A percentile compares a stretch with the other conserved stretches of the same genome.
phyloP scores from a whole-genome alignment of 2,888 invertebrate genomes.

The Eilema griseolum region DNA sequence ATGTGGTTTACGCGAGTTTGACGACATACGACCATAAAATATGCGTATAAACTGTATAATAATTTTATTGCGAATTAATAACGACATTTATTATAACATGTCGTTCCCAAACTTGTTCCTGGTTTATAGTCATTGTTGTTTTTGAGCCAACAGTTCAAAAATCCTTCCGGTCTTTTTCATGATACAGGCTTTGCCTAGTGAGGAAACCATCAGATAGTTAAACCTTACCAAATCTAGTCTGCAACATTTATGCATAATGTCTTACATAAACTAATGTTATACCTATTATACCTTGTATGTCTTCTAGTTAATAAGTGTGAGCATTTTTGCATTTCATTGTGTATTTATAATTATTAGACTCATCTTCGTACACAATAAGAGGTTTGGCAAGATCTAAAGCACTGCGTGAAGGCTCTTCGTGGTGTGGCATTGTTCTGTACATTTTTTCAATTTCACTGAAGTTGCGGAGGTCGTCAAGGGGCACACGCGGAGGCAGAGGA shows the following conservation, averaged over 20 bases:
- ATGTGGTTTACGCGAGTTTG: constrained; percentile 61
- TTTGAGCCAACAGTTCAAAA: constrained; percentile 23
- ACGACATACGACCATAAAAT: constrained; percentile 66
- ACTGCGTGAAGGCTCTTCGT: constrained; percentile 69
- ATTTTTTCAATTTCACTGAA: constrained; percentile 86
- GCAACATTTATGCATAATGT: no score
- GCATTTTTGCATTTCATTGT: no score
- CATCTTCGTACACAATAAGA: constrained; percentile 67
- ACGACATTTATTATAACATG: constrained; percentile 61
- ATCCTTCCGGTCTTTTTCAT: constrained; percentile 24
- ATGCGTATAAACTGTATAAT: constrained; percentile 63
- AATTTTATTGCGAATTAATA: constrained; percentile 70
- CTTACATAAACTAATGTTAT: no score
- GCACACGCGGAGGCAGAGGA: constrained; percentile 85
- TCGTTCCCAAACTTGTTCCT: constrained; percentile 50
- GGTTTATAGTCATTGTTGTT: constrained; percentile 40
- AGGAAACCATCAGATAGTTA: no score
- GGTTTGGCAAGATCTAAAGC: constrained; percentile 75
- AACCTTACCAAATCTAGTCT: no score
- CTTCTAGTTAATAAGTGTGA: no score
- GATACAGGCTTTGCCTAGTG: no score
- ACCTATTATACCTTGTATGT: no score
- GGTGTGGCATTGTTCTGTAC: constrained; percentile 80
- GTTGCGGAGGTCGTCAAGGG: constrained; percentile 81
- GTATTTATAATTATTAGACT: constrained; percentile 73